Base-by-base conservation (phyloP, 2,797 vertebrate species). In the Dryobates pubescens region DNA sequence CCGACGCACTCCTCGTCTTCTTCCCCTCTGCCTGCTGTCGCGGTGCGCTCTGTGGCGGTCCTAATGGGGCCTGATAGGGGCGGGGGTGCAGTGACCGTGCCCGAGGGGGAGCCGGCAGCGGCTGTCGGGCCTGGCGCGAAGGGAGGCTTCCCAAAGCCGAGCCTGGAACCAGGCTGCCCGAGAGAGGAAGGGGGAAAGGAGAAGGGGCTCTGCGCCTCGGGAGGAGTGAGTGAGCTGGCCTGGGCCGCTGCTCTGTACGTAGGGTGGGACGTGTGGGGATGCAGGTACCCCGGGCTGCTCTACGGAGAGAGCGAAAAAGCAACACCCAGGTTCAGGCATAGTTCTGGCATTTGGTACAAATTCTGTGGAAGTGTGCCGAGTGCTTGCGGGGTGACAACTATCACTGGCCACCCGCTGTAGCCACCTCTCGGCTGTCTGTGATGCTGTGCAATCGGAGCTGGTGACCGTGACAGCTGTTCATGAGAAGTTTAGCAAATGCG, bases 401-500 rank as follows among this genome's bases (percentile, higher is more conserved):
- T 8, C 18, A 6, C 19, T 10, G 67, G 0, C 6, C 4, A 0
- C 3, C 36, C 5, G 24, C 29, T 4, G 26, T 2, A 6, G 54
- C 17, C 61, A 1, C 19, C 29, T 4, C 6, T 32, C 7, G 2
- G 7, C 32, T 16, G 19, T 1, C 43, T 56, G 10, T 11, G 4
- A 1, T 27, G 5, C 62, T 1, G 26, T 3, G 27, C 24, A 4
- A 32, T 0, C 17, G 27, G 10, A 14, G 0, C 5, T 5, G 14
- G 56, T 14, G 67, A 3, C 67, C 38, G 0, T 4, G 41, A 1
- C 62, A 16, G 62, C 27, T 1, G n/a, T 3, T 43, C 0, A 0
- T 5, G 8, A 8, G 0, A 0, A 3, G 34, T 20, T 32, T 0
- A 1, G 54, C 34, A 10, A 23, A 2, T 0, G 23, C 10, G 3